Percentiles rank a stretch among this genome's conserved stretches.
Conservation (phyloP, 35 echinoderm and acorn worm species). For the Hemicentrotus pulcherrimus region DNA sequence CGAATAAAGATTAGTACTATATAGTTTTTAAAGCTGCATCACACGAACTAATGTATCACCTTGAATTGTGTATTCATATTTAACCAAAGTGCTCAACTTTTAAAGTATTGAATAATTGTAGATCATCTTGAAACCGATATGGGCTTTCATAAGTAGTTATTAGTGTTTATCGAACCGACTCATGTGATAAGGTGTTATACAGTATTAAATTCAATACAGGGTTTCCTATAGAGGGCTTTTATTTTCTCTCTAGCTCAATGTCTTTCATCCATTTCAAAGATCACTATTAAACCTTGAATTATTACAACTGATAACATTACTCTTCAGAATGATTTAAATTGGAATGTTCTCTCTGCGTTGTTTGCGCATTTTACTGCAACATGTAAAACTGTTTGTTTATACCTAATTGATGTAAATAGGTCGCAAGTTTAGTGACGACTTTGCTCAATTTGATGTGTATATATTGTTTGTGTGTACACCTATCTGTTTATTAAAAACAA, state of each 20-base stretch:
- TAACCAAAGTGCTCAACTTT: neutral
- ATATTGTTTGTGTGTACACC: no score
- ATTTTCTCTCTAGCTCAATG: neutral
- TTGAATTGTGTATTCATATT: neutral
- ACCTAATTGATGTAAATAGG: no score
- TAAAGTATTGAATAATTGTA: neutral
- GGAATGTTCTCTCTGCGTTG: no score
- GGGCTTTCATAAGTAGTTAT: neutral
- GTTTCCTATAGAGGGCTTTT: neutral
- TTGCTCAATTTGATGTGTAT: no score
- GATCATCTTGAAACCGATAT: neutral
- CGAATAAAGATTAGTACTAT: neutral
- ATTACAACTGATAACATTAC: no score
- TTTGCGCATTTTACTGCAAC: no score
- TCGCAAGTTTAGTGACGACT: no score
- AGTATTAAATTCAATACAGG: neutral
- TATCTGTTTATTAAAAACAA: no score
- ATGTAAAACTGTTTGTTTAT: no score
- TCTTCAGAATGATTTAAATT: no score
- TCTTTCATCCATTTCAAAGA: neutral
- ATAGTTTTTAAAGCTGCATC: neutral
- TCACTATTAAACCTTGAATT: no score
- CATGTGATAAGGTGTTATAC: neutral
- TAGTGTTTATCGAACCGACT: neutral
- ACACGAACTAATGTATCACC: neutral